Conservation (phyloP, 2,888 invertebrate species). For the Anticlea derivata region DNA sequence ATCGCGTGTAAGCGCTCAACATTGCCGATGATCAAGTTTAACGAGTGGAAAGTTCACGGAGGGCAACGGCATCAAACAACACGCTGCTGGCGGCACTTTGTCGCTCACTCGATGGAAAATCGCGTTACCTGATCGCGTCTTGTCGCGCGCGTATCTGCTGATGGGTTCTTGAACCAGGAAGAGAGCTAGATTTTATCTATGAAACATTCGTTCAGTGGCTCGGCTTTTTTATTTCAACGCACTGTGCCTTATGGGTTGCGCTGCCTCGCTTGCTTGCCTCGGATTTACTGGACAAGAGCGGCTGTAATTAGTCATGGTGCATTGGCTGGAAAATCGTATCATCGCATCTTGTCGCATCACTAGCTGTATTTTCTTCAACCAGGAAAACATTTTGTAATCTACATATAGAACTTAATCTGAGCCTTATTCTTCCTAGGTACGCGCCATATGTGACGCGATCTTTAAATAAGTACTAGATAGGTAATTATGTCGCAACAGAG, state of each 20-base stretch:
- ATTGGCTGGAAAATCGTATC: slow-evolving; percentile 5
- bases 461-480: neutral
- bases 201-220: slow-evolving; percentile 6
- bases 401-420: slow-evolving; percentile 3
- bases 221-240: neutral
- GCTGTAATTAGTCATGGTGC: slow-evolving; percentile 1
- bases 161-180: slow-evolving; percentile 58
- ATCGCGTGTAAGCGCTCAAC: slow-evolving; percentile 48
- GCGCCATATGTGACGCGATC: neutral
- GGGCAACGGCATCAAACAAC: slow-evolving; percentile 62
- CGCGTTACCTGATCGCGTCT: slow-evolving; percentile 58
- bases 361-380: slow-evolving; percentile 6
- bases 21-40: slow-evolving; percentile 77
- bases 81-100: slow-evolving; percentile 60
- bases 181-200: slow-evolving; percentile 28
- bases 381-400: slow-evolving; percentile 5
- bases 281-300: neutral
- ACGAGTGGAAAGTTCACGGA: slow-evolving; percentile 77
- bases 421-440: slow-evolving; percentile 1
- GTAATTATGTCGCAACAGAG: neutral
- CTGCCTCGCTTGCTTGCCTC: too few relatives aligned
- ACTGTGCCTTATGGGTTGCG: neutral
- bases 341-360: slow-evolving; percentile 4
- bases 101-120: slow-evolving; percentile 67
- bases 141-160: slow-evolving; percentile 37